phyloP scores from a whole-genome alignment of 1,140 invertebrate species.

The Conus betulinus region DNA sequence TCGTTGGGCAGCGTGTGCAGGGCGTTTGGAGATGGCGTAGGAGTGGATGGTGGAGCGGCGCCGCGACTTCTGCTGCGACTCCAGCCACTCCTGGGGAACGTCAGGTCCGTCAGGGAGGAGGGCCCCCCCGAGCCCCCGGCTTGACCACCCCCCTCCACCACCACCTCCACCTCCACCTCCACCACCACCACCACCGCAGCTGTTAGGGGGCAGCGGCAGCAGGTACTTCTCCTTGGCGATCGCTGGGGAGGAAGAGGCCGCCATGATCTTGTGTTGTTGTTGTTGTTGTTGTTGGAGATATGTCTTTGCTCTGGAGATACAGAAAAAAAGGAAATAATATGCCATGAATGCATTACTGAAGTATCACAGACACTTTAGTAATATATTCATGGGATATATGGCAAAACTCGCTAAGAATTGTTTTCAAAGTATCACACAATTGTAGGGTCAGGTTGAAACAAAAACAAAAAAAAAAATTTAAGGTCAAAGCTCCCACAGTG shows the following conservation, averaged over 20 bases:
- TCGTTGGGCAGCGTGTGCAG: constrained; percentile 68
- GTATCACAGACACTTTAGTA: too few species aligned
- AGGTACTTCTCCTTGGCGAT: constrained; percentile 19
- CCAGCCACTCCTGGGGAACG: constrained; percentile 36
- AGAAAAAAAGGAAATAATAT: too few species aligned
- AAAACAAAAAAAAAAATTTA: too few species aligned
- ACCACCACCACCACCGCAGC: neutral
- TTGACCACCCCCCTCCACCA: too few species aligned
- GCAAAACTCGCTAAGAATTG: too few species aligned
- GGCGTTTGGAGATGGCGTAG: constrained; percentile 63
- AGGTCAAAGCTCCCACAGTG: too few species aligned
- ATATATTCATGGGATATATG: too few species aligned
- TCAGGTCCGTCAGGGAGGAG: constrained; percentile 39
- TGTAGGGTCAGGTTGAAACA: too few species aligned
- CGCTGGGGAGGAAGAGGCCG: neutral
- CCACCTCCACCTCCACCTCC: too few species aligned
- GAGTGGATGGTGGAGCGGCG: constrained; percentile 68
- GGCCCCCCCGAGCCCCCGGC: neutral
- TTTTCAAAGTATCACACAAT: too few species aligned
- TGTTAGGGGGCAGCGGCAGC: neutral
- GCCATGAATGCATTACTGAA: too few species aligned
- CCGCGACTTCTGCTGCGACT: constrained; percentile 52
- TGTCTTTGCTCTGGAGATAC: too few species aligned
- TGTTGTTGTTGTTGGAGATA: neutral
- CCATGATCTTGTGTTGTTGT: neutral